Evolutionary conservation across 2,888 invertebrate genomes (phyloP), one percentile per base, ranked within the genome.

Genomic region (Acrobasis repandana): DNA sequence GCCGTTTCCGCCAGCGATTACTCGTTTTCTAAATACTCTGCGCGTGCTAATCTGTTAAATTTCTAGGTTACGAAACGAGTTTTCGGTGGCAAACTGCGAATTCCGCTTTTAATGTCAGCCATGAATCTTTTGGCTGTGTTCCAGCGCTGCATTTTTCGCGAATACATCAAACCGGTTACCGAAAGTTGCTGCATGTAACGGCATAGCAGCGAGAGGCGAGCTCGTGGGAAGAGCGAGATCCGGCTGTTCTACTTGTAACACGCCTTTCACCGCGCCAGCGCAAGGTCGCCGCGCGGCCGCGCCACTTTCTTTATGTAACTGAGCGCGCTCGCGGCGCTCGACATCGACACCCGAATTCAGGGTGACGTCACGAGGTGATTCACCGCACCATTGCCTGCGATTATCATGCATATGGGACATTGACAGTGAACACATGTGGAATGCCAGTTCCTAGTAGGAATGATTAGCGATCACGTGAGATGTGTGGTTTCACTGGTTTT

Each of bases 271-370:
- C 90, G 82, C 77, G 80, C 83, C 90, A 88, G 82, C 77, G 80
- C 83, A 90, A 92, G 91, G 91, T 91, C 91, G 91, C 76, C 70
- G 72, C 85, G 85, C 86, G 90, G 85, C 89, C 90, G 87, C 81
- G 87, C 89, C 85, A 91, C 92, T 92, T 92, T 92, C 91, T 90
- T 89, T 88, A 90, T 88, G 88, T 87, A 89, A 86, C 88, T 56
- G 65, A 73, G 75, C 70, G 74, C 71, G 68, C 73, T 76, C 80
- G 80, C 74, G 88, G 90, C 87, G 88, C 89, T 86, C 77, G 87
- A 86, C 86, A 87, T 86, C 77, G 87, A 86, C 86, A 87, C 86
- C 88, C 90, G 80, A 90, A 90, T 87, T 85, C 85, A 73, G 77
- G 72, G 65, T 90, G 90, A 91, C 89, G 90, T 90, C 90, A 91